Conservation (phyloP, 2,797 vertebrate species). For the Epinephelus coioides region DNA sequence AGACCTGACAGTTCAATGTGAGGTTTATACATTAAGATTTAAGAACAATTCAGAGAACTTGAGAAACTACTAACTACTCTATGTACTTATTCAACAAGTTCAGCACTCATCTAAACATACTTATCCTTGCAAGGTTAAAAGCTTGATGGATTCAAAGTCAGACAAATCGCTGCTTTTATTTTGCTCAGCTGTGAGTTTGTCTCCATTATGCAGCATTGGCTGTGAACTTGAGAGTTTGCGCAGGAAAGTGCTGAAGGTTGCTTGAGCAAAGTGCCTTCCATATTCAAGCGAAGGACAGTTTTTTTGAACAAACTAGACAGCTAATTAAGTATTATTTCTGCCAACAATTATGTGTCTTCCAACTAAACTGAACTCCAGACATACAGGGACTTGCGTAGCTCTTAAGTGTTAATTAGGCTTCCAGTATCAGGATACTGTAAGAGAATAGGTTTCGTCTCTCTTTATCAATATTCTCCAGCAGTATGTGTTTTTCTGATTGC, state of each 20-base stretch:
- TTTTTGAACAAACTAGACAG: constrained; percentile 53
- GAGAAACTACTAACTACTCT: constrained; percentile 36
- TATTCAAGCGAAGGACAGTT: constrained; percentile 52
- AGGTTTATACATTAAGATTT: constrained; percentile 32
- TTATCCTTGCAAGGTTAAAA: constrained; percentile 59
- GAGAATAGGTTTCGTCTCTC: constrained; percentile 13
- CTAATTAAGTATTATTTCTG: constrained; percentile 55
- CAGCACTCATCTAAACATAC: constrained; percentile 45
- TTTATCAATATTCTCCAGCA: constrained; percentile 5
- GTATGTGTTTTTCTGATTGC: constrained; percentile 1
- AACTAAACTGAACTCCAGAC: constrained; percentile 52
- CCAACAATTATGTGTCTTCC: constrained; percentile 42
- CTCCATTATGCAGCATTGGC: constrained; percentile 46
- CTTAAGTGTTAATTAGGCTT: constrained; percentile 44
- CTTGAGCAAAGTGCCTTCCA: constrained; percentile 40
- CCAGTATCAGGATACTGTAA: constrained; percentile 6
- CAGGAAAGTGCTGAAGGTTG: constrained; percentile 60
- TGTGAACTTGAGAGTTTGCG: constrained; percentile 27
- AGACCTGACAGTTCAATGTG: constrained; percentile 25
- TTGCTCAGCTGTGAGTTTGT: constrained; percentile 44
- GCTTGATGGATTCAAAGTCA: constrained; percentile 60
- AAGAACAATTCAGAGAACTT: constrained; percentile 46
- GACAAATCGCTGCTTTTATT: constrained; percentile 59
- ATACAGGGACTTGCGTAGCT: constrained; percentile 15
- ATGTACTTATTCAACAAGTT: constrained; percentile 39